Evolutionary conservation across 2,888 invertebrate species (phyloP).

Genomic region (Beris morrisii): DNA sequence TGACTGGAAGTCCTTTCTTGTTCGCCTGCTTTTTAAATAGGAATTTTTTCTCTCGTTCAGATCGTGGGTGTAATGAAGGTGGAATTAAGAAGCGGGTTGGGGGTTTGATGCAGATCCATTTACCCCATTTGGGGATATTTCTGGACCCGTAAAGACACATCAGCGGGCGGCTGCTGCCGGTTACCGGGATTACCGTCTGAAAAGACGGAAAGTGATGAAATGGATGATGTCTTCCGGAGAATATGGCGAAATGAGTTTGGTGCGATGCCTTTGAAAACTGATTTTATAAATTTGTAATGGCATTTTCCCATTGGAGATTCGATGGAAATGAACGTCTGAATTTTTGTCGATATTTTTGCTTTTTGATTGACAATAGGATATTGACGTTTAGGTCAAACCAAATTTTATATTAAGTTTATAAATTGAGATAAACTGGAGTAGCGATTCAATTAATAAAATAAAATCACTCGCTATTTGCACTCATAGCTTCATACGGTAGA

Average conservation of each 20-base stretch:
- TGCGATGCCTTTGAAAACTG: conserved; percentile 30
- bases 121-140: neutral
- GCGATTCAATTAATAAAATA: no score
- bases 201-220: conserved; percentile 27
- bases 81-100: neutral
- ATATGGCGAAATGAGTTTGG: conserved; percentile 23
- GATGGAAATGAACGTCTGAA: conserved; percentile 30
- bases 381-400: conserved; percentile 7
- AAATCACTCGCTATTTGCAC: no score
- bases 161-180: conserved; percentile 26
- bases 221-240: conserved; percentile 28
- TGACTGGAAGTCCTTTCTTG: neutral
- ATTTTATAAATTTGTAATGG: conserved; percentile 38
- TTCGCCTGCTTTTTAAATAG: conserved; percentile 15
- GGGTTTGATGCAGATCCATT: neutral
- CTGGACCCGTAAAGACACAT: conserved; percentile 10
- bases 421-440: no score
- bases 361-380: conserved; percentile 36
- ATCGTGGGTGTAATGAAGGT: conserved; percentile 20
- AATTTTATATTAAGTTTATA: no score
- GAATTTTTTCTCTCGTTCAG: conserved; percentile 11
- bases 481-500: no score
- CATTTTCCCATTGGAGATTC: conserved; percentile 33
- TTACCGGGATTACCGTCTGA: conserved; percentile 27
- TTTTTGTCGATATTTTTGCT: conserved; percentile 24